phyloP scores from a whole-genome alignment of 2,113 vertebrate genomes.

The Sebastes fasciatus region DNA sequence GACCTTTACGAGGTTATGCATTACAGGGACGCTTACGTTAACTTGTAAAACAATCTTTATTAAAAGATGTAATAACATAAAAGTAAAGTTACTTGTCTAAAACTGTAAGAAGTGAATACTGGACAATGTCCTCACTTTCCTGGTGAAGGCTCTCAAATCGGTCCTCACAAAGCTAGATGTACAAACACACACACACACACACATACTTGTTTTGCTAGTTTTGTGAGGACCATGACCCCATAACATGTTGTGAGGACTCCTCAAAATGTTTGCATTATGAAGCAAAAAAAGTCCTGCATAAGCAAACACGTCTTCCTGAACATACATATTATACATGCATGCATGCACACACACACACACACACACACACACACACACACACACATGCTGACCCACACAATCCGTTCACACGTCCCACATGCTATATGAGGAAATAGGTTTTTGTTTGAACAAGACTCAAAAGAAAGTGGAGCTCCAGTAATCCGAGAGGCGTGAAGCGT shows the following conservation, averaged over 20 bases:
- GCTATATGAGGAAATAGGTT: background rate
- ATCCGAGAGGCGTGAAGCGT: background rate
- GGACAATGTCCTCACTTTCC: background rate
- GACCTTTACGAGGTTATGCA: background rate
- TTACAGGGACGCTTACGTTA: background rate
- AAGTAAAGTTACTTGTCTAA: background rate
- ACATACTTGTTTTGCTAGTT: background rate
- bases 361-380: background rate
- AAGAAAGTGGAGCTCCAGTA: background rate
- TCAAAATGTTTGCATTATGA: background rate
- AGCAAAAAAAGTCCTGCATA: background rate
- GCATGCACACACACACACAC: background rate
- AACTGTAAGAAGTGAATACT: background rate
- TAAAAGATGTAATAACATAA: background rate
- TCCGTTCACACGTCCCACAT: background rate
- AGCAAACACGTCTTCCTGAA: background rate
- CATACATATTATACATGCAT: background rate
- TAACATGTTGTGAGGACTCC: too few species aligned
- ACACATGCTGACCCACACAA: background rate
- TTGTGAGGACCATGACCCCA: too few species aligned
- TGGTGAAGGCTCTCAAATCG: background rate
- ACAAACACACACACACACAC: background rate
- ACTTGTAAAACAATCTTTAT: background rate
- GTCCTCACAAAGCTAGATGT: background rate
- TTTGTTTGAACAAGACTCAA: slow-evolving; percentile 24